Conservation (phyloP, 2,888 invertebrate species). For the Falcaria lacertinaria region DNA sequence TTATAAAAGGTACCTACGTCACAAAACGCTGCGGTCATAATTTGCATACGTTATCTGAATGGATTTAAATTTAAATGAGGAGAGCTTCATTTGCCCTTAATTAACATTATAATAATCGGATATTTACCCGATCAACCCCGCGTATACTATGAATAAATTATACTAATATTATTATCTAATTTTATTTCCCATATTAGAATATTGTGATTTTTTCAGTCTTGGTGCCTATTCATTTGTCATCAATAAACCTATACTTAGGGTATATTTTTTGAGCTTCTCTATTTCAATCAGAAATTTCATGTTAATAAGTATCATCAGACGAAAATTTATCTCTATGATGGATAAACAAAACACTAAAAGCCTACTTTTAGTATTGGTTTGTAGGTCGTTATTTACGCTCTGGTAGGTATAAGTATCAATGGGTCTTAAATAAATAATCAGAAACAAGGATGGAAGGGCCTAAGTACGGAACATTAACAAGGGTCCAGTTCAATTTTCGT, state of each 20-base stretch:
- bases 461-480: slow-evolving; percentile 77
- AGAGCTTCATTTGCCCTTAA: not conserved
- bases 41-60: not conserved
- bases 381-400: slow-evolving; percentile 31
- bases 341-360: too few relatives aligned
- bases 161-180: too few relatives aligned
- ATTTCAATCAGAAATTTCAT: too few relatives aligned
- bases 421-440: slow-evolving; percentile 76
- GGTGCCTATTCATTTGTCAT: too few relatives aligned
- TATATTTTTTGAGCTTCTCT: too few relatives aligned
- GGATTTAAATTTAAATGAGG: not conserved
- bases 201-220: too few relatives aligned
- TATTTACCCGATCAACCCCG: not conserved
- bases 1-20: not conserved
- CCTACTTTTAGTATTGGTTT: slow-evolving; percentile 18
- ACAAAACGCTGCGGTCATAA: not conserved
- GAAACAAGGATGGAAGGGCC: slow-evolving; percentile 66
- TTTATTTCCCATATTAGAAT: too few relatives aligned
- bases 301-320: too few relatives aligned
- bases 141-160: not conserved
- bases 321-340: too few relatives aligned
- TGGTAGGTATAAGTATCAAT: slow-evolving; percentile 50
- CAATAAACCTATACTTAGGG: too few relatives aligned
- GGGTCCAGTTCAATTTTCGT: slow-evolving; percentile 79
- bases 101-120: not conserved